Conservation (phyloP, 2,797 vertebrate species). For the Onychomys leucogaster region DNA sequence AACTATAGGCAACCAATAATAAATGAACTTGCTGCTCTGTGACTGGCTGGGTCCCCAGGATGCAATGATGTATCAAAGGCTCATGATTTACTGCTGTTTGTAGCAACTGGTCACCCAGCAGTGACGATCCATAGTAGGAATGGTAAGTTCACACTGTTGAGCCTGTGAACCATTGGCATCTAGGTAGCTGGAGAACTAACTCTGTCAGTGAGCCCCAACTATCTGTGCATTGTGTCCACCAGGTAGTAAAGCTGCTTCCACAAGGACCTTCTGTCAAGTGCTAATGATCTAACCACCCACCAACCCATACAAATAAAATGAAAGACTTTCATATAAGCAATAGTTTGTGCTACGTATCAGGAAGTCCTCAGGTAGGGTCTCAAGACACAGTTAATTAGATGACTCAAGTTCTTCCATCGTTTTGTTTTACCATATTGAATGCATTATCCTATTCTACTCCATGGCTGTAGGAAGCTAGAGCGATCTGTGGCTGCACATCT, state of each 20-base stretch:
- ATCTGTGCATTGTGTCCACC: too few species aligned
- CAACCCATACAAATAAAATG: not conserved
- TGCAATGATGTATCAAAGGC: not conserved
- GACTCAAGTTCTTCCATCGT: not conserved
- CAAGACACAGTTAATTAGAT: not conserved
- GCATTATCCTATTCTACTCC: not conserved
- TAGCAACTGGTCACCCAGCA: not conserved
- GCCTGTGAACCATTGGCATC: not conserved
- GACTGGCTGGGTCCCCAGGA: not conserved
- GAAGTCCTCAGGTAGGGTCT: not conserved
- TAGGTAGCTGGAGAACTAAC: not conserved
- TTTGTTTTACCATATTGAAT: not conserved
- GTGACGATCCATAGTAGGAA: not conserved
- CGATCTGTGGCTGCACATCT: not conserved
- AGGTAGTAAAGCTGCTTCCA: not conserved
- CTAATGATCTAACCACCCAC: not conserved
- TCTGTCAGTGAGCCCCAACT: not conserved
- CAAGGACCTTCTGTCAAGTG: not conserved
- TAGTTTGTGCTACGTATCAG: not conserved
- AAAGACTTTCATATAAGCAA: not conserved
- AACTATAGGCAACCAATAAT: not conserved
- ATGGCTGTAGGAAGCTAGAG: not conserved
- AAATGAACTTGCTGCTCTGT: not conserved
- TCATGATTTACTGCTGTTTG: not conserved
- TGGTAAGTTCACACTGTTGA: not conserved